Conservation (phyloP, 2,113 vertebrate species). For the Rhinogobius similis region DNA sequence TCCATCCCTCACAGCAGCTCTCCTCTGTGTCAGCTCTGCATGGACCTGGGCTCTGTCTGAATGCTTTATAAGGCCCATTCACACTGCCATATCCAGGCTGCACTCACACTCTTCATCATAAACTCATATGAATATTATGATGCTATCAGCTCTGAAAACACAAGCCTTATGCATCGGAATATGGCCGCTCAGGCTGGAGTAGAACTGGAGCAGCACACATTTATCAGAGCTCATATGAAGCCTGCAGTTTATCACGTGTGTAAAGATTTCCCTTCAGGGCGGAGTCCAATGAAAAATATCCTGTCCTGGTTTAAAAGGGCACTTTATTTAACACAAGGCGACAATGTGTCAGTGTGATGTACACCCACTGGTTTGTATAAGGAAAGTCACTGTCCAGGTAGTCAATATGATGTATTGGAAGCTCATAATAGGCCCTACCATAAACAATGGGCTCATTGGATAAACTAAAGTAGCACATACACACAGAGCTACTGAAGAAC, state of each 20-base stretch:
- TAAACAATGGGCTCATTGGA: not conserved
- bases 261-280: constrained; percentile 7
- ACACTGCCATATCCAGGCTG: not conserved
- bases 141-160: not conserved
- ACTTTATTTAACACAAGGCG: not conserved
- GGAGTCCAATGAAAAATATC: constrained; percentile 19
- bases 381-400: not conserved
- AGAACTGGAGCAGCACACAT: not conserved
- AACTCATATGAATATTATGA: constrained; percentile 9
- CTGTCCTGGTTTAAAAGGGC: constrained; percentile 4
- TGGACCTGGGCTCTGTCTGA: not conserved
- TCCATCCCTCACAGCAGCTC: too few relatives aligned
- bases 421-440: not conserved
- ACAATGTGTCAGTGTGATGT: constrained; percentile 7
- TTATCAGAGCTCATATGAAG: not conserved
- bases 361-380: constrained; percentile 6
- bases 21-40: too few relatives aligned
- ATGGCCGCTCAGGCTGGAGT: not conserved
- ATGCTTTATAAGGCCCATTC: not conserved
- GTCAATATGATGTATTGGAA: constrained; percentile 1
- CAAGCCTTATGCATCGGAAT: not conserved
- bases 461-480: not conserved
- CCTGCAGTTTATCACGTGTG: constrained; percentile 25
- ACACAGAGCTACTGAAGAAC: not conserved
- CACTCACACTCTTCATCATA: not conserved